A percentile compares a stretch with the other conserved stretches of the same genome.
Conservation (phyloP, 2,797 vertebrate species). For the Choloepus didactylus region DNA sequence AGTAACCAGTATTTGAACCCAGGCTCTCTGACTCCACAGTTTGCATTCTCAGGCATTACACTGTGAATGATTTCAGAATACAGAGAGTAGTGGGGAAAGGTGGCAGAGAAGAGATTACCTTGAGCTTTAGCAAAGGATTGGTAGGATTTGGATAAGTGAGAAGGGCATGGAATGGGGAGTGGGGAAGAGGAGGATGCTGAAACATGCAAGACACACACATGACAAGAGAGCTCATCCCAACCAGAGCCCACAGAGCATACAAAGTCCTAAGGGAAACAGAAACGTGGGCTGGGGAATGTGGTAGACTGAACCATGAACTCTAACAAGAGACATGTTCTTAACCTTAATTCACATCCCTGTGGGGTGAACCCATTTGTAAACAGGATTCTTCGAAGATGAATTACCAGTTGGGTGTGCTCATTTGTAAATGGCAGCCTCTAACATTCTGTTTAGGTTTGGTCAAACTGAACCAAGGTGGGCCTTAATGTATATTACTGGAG, state of each 20-base stretch:
- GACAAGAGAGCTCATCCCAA: background rate
- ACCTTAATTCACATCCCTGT: too few species aligned
- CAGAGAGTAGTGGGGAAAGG: background rate
- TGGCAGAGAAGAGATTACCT: background rate
- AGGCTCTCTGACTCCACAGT: background rate
- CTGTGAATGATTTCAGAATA: background rate
- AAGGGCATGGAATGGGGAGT: accelerated
- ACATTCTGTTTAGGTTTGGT: too few species aligned
- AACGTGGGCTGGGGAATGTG: too few species aligned
- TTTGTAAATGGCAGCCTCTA: too few species aligned
- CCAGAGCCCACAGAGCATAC: accelerated
- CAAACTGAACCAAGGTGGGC: too few species aligned
- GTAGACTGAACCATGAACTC: too few species aligned
- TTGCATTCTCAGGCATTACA: background rate
- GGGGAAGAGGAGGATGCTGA: background rate
- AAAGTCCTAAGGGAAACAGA: background rate
- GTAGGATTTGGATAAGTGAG: background rate
- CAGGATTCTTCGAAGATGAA: too few species aligned
- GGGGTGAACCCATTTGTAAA: too few species aligned
- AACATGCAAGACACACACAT: accelerated
- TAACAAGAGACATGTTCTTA: too few species aligned
- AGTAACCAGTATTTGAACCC: background rate
- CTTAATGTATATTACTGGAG: too few species aligned
- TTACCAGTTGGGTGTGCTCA: too few species aligned
- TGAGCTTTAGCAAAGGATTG: background rate